These are phyloP conservation scores for Eustalomyia histrio DNA, from an alignment of 2,888 invertebrate species.

Conservation along the genomic window DNA sequence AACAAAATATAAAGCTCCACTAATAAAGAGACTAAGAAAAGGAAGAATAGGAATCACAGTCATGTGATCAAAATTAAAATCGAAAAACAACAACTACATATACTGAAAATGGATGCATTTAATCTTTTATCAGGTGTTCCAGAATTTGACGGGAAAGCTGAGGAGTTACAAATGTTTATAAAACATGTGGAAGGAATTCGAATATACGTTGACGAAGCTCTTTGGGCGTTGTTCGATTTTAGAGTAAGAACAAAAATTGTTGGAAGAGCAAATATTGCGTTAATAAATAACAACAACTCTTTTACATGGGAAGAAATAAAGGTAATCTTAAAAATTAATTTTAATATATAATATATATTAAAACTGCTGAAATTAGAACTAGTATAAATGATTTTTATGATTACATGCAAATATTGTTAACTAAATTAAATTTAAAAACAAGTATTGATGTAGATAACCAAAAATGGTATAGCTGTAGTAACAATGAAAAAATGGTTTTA, in stretches of 20 bases:
- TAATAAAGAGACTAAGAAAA: too few relatives aligned
- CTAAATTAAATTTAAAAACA: slow-evolving; percentile 14
- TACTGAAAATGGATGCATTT: too few relatives aligned
- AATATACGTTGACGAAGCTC: background rate
- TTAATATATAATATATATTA: slow-evolving; percentile 33
- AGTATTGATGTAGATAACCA: background rate
- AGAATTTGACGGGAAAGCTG: too few relatives aligned
- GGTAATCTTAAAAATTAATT: slow-evolving; percentile 13
- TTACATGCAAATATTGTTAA: slow-evolving; percentile 11
- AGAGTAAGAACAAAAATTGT: slow-evolving; percentile 20
- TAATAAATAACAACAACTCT: slow-evolving; percentile 22
- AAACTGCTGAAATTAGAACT: slow-evolving; percentile 25
- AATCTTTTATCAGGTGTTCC: too few relatives aligned
- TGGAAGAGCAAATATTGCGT: background rate
- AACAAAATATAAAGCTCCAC: too few relatives aligned
- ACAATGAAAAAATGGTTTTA: slow-evolving; percentile 51
- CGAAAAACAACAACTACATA: too few relatives aligned
- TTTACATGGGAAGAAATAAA: slow-evolving; percentile 1
- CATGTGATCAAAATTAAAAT: too few relatives aligned
- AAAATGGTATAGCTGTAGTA: slow-evolving; percentile 38
- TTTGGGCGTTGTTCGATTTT: slow-evolving; percentile 7
- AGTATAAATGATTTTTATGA: slow-evolving; percentile 20
- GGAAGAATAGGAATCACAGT: too few relatives aligned
- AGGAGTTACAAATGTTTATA: slow-evolving; percentile 17
- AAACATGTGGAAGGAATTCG: slow-evolving; percentile 18